Percentiles rank a stretch among this genome's conserved stretches.
Evolutionary conservation across 37 sponge, comb jelly and placozoan genomes (phyloP).

Genomic region (Oscarella lobularis): DNA sequence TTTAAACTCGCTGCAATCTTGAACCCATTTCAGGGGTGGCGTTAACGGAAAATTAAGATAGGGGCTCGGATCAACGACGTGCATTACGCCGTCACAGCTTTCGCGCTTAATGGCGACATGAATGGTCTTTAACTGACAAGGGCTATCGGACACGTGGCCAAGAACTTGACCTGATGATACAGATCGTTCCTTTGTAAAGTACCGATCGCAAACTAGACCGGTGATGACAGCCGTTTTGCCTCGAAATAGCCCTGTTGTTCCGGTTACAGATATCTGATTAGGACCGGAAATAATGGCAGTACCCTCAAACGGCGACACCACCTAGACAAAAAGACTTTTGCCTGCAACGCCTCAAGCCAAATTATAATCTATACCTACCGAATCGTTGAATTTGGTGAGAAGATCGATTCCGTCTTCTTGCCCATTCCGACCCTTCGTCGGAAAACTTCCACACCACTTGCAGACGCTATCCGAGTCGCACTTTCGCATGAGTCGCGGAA

Average conservation of each 20-base stretch:
- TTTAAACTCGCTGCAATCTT: not conserved
- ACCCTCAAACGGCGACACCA: conserved; percentile 50
- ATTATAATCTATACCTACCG: too few relatives aligned
- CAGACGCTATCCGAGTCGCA: not conserved
- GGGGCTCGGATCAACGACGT: not conserved
- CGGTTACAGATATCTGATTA: conserved; percentile 17
- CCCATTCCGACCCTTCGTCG: conserved; percentile 21
- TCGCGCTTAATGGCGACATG: not conserved
- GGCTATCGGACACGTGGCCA: not conserved
- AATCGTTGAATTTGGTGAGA: not conserved
- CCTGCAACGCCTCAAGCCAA: not conserved
- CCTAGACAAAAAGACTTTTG: conserved; percentile 14
- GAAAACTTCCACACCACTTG: conserved; percentile 61
- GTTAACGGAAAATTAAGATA: not conserved
- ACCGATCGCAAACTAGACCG: conserved; percentile 17
- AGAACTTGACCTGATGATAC: not conserved
- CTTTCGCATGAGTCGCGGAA: not conserved
- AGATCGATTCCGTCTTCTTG: conserved; percentile 41
- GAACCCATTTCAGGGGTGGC: not conserved
- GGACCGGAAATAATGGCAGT: conserved; percentile 1
- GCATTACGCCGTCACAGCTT: not conserved
- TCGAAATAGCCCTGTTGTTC: conserved; percentile 23
- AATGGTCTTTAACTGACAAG: not conserved
- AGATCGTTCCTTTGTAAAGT: not conserved
- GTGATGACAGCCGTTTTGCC: conserved; percentile 28